phyloP scores from a whole-genome alignment of 2,113 vertebrate species.

The Mus pahari region DNA sequence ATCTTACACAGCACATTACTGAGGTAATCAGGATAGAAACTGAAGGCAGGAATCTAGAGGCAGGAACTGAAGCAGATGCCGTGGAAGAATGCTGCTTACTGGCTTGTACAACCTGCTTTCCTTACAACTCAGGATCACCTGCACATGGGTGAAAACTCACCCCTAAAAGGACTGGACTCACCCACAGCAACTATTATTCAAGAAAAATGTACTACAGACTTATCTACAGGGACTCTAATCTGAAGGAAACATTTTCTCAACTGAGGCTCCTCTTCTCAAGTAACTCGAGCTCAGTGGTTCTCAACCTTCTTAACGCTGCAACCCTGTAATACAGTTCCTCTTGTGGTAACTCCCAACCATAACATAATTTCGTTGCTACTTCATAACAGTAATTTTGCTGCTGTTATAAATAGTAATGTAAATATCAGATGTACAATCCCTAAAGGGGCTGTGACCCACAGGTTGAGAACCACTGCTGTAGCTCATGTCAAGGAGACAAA shows the following conservation, averaged over 20 bases:
- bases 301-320: neutral
- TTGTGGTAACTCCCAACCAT: neutral
- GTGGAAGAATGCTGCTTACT: neutral
- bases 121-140: neutral
- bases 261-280: neutral
- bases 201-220: neutral
- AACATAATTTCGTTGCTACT: neutral
- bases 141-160: too few relatives aligned
- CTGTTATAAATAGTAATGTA: neutral
- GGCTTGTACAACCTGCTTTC: neutral
- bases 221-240: neutral
- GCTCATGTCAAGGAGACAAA: neutral
- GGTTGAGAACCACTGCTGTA: neutral
- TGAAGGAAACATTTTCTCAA: neutral
- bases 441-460: neutral
- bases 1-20: neutral
- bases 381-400: neutral
- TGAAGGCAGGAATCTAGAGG: neutral
- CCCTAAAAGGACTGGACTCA: neutral
- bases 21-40: too few relatives aligned
- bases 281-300: neutral
- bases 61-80: neutral
- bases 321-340: neutral
- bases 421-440: neutral
- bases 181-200: neutral